A percentile compares a stretch with the other conserved stretches of the same genome.
These are phyloP conservation scores for Diplazon laetatorius DNA, from an alignment of 2,888 invertebrate species.

Conservation along the genomic window DNA sequence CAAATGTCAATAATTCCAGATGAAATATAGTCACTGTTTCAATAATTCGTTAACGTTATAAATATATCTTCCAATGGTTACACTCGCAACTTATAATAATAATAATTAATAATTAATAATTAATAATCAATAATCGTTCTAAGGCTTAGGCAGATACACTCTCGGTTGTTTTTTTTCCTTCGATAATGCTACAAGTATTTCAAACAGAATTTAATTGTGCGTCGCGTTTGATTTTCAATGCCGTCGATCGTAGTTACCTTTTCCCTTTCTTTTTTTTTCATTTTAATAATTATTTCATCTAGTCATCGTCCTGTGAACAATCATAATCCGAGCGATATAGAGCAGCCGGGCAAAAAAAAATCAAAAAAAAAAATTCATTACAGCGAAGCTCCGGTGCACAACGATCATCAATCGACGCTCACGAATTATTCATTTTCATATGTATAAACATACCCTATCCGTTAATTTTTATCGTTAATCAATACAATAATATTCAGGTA, in stretches of 20 bases:
- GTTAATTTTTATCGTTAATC: constrained; percentile 58
- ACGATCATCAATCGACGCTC: constrained; percentile 42
- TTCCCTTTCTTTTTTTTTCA: background rate
- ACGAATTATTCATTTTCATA: constrained; percentile 49
- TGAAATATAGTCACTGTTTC: constrained; percentile 44
- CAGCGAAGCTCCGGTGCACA: constrained; percentile 32
- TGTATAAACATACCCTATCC: constrained; percentile 60
- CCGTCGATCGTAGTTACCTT: constrained; percentile 9
- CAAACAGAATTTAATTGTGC: constrained; percentile 55
- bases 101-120: constrained; percentile 13
- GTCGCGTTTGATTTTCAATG: constrained; percentile 44
- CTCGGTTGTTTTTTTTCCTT: constrained; percentile 1
- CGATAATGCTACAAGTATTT: constrained; percentile 8
- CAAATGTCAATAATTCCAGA: constrained; percentile 44
- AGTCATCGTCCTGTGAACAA: constrained; percentile 40
- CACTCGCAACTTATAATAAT: constrained; percentile 48
- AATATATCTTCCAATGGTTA: constrained; percentile 51
- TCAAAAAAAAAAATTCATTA: background rate
- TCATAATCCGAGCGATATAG: constrained; percentile 23
- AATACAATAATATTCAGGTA: constrained; percentile 61
- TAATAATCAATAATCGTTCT: background rate
- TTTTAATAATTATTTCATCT: constrained; percentile 20
- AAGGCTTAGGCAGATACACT: constrained; percentile 51
- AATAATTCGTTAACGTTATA: constrained; percentile 54
- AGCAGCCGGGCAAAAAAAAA: background rate